phyloP scores from a whole-genome alignment of 2,113 vertebrate genomes.

The Machaerirhynchus nigripectus region DNA sequence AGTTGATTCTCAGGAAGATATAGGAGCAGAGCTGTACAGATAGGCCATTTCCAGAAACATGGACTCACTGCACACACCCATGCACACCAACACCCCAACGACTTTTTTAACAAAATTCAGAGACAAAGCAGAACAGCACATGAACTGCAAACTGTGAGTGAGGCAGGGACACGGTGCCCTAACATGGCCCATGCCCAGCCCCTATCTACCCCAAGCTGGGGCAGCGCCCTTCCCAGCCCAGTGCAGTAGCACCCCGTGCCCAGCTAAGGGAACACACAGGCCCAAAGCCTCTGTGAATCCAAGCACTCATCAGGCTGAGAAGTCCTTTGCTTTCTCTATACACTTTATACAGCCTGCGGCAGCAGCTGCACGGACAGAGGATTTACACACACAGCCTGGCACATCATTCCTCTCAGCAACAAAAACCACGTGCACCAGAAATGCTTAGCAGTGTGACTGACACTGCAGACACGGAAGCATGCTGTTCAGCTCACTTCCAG shows the following conservation, averaged over 20 bases:
- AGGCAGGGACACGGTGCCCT: not conserved
- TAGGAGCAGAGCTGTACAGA: not conserved
- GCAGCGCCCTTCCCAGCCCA: not conserved
- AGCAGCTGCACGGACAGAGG: not conserved
- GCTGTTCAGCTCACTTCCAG: not conserved
- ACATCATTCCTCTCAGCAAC: not conserved
- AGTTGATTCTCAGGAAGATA: not conserved
- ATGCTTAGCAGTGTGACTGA: rapidly evolving
- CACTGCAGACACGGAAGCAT: not conserved
- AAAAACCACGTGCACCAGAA: not conserved
- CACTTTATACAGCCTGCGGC: not conserved
- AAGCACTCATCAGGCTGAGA: not conserved
- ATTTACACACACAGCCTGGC: not conserved
- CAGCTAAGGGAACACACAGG: not conserved
- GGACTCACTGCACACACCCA: not conserved
- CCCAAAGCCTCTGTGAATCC: not conserved
- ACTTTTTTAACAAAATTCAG: not conserved
- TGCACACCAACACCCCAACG: not conserved
- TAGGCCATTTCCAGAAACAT: not conserved
- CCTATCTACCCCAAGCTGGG: rapidly evolving
- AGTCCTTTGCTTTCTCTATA: not conserved
- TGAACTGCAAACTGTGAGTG: not conserved
- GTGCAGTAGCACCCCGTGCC: not conserved
- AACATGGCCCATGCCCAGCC: rapidly evolving
- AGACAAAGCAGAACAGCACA: not conserved